phyloP scores from a whole-genome alignment of 2,888 invertebrate genomes.

The Thalpophila matura region DNA sequence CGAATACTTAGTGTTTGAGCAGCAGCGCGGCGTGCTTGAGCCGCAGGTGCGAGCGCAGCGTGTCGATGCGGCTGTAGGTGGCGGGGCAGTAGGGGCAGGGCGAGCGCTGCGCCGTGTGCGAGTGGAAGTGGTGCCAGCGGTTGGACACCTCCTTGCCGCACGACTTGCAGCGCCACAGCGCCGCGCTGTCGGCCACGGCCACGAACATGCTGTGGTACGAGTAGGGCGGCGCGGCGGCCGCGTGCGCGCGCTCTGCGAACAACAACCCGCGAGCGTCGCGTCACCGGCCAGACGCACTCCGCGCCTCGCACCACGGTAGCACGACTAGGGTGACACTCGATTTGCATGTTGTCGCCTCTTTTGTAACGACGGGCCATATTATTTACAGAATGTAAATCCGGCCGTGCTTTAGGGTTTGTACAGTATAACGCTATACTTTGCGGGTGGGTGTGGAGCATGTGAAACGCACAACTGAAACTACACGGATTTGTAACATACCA shows the following conservation, averaged over 20 bases:
- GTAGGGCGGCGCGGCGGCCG: conserved; percentile 84
- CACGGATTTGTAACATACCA: conserved; percentile 92
- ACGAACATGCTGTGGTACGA: conserved; percentile 96
- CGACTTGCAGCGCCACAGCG: conserved; percentile 95
- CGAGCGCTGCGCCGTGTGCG: conserved; percentile 95
- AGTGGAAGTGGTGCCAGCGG: conserved; percentile 97
- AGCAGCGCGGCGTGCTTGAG: conserved; percentile 92
- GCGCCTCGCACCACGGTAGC: conserved; percentile 46
- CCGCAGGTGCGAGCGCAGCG: conserved; percentile 95
- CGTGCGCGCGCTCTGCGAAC: conserved; percentile 79
- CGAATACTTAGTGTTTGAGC: conserved; percentile 82
- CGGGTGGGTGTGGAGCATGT: conserved; percentile 81
- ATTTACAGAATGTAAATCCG: conserved; percentile 42
- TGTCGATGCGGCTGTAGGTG: conserved; percentile 97
- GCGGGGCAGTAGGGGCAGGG: conserved; percentile 96
- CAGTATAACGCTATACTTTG: conserved; percentile 68
- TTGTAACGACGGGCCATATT: conserved; percentile 11
- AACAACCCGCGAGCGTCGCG: conserved; percentile 64
- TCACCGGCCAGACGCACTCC: no score
- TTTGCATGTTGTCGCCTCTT: conserved; percentile 4
- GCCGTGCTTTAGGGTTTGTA: conserved; percentile 51
- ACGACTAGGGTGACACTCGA: conserved; percentile 14
- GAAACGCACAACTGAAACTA: conserved; percentile 89
- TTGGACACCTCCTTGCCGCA: conserved; percentile 97
- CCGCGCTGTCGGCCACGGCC: conserved; percentile 93